These are phyloP conservation scores for Ceratina calcarata DNA, from an alignment of 1,140 invertebrate genomes.

Conservation along the genomic window DNA sequence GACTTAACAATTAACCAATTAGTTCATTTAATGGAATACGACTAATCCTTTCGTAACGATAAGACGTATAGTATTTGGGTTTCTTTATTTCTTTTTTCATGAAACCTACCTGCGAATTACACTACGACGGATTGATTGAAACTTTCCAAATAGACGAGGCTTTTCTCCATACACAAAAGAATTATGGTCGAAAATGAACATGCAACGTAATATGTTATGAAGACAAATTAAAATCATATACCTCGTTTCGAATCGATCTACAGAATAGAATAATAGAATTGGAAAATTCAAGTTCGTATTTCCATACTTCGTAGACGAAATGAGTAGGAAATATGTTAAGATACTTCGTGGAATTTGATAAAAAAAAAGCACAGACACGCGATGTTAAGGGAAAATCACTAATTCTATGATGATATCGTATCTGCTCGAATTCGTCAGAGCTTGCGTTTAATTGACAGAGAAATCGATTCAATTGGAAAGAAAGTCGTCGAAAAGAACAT, in stretches of 20 bases:
- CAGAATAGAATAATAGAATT: background rate
- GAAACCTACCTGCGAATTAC: background rate
- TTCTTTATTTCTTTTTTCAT: background rate
- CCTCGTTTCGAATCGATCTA: background rate
- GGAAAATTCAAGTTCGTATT: background rate
- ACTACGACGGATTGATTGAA: background rate
- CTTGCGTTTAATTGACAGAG: background rate
- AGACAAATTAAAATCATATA: background rate
- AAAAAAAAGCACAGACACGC: background rate
- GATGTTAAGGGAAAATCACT: background rate
- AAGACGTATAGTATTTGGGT: background rate
- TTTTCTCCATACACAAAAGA: background rate
- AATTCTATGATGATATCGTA: background rate
- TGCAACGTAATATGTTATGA: background rate
- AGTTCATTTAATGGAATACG: too few relatives aligned
- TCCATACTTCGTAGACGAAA: background rate
- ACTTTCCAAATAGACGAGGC: background rate
- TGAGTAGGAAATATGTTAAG: background rate
- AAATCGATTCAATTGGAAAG: slow-evolving; percentile 9
- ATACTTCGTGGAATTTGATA: background rate
- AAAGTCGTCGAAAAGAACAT: background rate
- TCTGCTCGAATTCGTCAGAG: background rate
- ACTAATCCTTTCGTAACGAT: too few relatives aligned
- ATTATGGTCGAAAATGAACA: background rate
- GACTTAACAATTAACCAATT: too few relatives aligned